These are phyloP conservation scores for Lepus oiostolus DNA, from an alignment of 2,797 vertebrate genomes.

Conservation along the genomic window DNA sequence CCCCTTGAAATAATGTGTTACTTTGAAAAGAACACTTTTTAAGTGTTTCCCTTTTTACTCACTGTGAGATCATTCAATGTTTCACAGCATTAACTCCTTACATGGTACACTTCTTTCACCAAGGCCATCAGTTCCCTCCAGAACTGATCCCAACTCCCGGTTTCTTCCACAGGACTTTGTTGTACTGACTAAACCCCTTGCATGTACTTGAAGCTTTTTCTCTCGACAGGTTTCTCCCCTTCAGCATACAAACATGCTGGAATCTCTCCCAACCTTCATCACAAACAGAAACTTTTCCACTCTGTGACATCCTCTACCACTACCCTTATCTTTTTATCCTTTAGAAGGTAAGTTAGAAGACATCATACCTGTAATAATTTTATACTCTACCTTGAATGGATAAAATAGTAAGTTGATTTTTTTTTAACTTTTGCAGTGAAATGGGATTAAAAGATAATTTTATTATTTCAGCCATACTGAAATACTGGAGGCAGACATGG, in stretches of 20 bases:
- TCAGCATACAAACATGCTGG: not conserved
- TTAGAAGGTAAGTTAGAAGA: conserved; percentile 3
- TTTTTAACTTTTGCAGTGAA: no score
- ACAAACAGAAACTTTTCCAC: not conserved
- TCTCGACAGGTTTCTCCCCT: not conserved
- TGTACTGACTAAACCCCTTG: not conserved
- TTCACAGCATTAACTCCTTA: not conserved
- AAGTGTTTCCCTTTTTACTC: not conserved
- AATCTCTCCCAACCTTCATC: conserved; percentile 28
- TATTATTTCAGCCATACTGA: not conserved
- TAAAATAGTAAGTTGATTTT: no score
- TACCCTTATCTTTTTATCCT: not conserved
- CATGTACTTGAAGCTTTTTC: not conserved
- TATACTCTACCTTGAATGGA: not conserved
- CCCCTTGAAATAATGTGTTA: no score
- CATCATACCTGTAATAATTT: not conserved
- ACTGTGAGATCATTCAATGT: not conserved
- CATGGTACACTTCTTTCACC: not conserved
- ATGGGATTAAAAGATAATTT: no score
- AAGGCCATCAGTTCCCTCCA: not conserved
- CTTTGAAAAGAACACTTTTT: no score
- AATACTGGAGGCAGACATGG: not conserved
- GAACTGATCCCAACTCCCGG: not conserved
- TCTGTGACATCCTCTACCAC: not conserved
- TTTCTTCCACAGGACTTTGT: not conserved